phyloP scores from a whole-genome alignment of 2,888 invertebrate genomes.

The Frankliniella fusca region DNA sequence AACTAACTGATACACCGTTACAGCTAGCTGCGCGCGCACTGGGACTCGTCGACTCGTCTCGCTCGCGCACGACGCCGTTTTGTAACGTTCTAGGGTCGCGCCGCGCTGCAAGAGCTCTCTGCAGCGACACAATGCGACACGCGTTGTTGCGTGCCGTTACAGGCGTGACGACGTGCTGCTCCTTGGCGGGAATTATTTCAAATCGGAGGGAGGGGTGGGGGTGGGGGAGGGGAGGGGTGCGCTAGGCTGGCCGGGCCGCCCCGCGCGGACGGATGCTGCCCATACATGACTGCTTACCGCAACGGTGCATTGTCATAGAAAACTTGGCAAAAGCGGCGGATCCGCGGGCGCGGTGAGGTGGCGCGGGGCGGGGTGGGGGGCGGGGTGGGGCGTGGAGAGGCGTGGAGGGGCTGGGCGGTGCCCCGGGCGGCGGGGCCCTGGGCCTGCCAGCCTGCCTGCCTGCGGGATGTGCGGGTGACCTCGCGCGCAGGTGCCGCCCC shows the following conservation, averaged over 20 bases:
- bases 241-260: constrained; percentile 32
- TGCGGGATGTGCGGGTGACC: not conserved
- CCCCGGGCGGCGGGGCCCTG: not conserved
- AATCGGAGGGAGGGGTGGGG: not conserved
- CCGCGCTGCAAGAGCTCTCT: not conserved
- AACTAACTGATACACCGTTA: too few species aligned
- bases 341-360: not conserved
- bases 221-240: constrained; percentile 34
- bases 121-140: constrained; percentile 4
- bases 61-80: not conserved
- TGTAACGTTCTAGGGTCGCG: not conserved
- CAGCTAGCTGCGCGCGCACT: not conserved
- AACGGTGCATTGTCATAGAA: too few species aligned
- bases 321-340: not conserved
- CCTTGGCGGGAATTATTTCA: not conserved
- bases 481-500: not conserved
- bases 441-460: too few species aligned
- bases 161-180: too few species aligned
- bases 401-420: not conserved
- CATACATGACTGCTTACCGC: too few species aligned
- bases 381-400: not conserved
- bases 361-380: constrained; percentile 2
- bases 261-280: not conserved
- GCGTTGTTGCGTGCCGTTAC: constrained; percentile 31
- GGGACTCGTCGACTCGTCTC: not conserved